Percentiles rank a stretch among this genome's conserved stretches.
Conservation (phyloP, 2,888 invertebrate genomes). For the Escarpia spicata region DNA sequence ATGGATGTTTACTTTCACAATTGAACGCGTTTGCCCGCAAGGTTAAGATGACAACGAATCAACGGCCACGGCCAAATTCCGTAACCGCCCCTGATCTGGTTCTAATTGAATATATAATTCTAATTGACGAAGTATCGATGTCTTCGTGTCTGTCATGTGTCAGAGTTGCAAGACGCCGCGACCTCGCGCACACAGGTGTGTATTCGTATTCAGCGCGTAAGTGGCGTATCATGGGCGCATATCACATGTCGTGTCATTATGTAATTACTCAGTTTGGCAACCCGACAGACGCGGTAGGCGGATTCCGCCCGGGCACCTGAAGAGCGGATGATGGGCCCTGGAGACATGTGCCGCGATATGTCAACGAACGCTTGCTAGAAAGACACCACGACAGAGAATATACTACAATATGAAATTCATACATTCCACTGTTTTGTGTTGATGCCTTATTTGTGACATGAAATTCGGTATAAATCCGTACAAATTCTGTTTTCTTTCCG, state of each 20-base stretch:
- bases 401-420: too few relatives aligned
- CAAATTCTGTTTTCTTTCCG: too few relatives aligned
- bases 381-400: too few relatives aligned
- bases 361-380: too few relatives aligned
- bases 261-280: neutral
- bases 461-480: too few relatives aligned
- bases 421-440: too few relatives aligned
- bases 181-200: neutral
- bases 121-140: neutral
- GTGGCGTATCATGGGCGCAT: neutral
- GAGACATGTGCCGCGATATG: neutral
- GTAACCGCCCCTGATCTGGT: neutral
- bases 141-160: neutral
- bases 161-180: constrained; percentile 3
- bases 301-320: neutral
- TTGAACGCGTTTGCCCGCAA: neutral
- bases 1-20: neutral
- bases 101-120: neutral
- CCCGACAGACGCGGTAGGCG: neutral
- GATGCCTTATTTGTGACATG: too few relatives aligned
- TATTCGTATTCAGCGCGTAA: constrained; percentile 4
- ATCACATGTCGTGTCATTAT: constrained; percentile 5
- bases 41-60: constrained; percentile 3
- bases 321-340: neutral
- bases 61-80: neutral